Conservation (phyloP, 2,888 invertebrate species). For the Rotaria macrura region DNA sequence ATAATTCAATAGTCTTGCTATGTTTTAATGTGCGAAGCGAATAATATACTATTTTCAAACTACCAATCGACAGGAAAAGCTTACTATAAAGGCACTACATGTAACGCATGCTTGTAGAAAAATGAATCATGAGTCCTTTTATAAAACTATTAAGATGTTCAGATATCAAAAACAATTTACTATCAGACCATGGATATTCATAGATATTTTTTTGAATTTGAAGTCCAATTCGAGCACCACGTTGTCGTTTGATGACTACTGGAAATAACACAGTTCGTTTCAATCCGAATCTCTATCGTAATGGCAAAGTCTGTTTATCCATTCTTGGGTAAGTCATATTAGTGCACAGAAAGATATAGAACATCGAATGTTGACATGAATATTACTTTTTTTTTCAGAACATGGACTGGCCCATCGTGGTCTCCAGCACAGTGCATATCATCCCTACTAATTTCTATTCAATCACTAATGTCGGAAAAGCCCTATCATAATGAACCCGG, state of each 20-base stretch:
- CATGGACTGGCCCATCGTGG: slow-evolving; percentile 57
- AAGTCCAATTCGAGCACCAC: slow-evolving; percentile 55
- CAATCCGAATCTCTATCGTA: slow-evolving; percentile 59
- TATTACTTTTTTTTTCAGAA: slow-evolving; percentile 43
- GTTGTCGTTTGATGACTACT: slow-evolving; percentile 57
- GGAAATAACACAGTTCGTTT: slow-evolving; percentile 57
- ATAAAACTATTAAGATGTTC: too few relatives aligned
- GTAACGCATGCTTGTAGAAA: too few relatives aligned
- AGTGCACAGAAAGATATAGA: too few relatives aligned
- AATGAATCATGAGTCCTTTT: too few relatives aligned
- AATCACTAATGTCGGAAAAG: slow-evolving; percentile 57
- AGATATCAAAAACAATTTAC: too few relatives aligned
- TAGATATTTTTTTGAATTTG: slow-evolving; percentile 50
- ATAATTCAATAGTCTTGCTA: too few relatives aligned
- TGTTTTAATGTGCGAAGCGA: too few relatives aligned
- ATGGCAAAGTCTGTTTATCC: slow-evolving; percentile 57
- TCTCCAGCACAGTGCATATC: slow-evolving; percentile 55
- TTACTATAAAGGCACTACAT: too few relatives aligned
- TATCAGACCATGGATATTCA: too few relatives aligned
- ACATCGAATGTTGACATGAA: too few relatives aligned
- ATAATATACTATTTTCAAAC: too few relatives aligned
- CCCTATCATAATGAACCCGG: slow-evolving; percentile 61
- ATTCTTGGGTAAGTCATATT: slow-evolving; percentile 52
- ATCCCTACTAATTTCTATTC: slow-evolving; percentile 55
- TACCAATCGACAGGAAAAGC: too few relatives aligned